A percentile compares a stretch with the other conserved stretches of the same genome.
Evolutionary conservation across 2,113 vertebrate species (phyloP).

Genomic region (Anguilla rostrata): DNA sequence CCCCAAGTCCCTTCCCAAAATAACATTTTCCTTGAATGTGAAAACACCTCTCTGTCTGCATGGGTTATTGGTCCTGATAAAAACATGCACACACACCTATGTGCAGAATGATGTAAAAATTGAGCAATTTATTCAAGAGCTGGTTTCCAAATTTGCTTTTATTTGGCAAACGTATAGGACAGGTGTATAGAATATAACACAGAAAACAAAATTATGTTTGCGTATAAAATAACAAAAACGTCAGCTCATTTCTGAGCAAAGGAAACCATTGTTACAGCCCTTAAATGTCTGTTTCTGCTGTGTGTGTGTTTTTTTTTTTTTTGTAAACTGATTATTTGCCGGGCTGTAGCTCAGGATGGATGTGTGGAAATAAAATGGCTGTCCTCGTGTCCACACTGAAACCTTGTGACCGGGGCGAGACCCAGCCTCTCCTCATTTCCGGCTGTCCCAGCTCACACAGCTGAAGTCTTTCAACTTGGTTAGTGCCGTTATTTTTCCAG

Average conservation of each 20-base stretch:
- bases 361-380: background rate
- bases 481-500: background rate
- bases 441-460: too few species aligned
- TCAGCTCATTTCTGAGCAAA: background rate
- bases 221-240: background rate
- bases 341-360: background rate
- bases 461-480: background rate
- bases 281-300: background rate
- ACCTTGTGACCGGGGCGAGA: background rate
- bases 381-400: background rate
- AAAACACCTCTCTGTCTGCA: too few species aligned
- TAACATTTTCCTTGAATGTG: too few species aligned
- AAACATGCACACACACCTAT: too few species aligned
- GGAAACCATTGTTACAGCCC: background rate
- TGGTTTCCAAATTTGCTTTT: constrained; percentile 45
- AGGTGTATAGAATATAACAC: background rate
- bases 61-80: too few species aligned
- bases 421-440: background rate
- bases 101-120: background rate
- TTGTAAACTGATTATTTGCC: background rate
- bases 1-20: too few species aligned
- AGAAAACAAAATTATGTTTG: background rate
- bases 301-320: background rate
- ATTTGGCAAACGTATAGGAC: constrained; percentile 47
- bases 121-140: background rate